Evolutionary conservation across 1,140 invertebrate species (phyloP).

Genomic region (Procambarus clarkii): DNA sequence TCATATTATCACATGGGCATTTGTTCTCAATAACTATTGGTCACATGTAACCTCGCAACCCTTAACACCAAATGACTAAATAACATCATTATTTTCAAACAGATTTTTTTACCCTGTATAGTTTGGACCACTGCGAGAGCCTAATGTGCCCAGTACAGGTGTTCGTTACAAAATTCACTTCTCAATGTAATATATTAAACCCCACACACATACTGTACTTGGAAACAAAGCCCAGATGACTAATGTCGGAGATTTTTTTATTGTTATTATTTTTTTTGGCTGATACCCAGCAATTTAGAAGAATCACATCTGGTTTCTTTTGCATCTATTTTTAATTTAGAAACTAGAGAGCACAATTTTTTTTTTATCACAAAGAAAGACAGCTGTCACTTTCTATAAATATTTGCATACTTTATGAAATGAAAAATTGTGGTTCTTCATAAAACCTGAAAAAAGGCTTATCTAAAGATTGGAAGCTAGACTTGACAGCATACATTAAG

Average conservation of each 20-base stretch:
- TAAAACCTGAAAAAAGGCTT: conserved; percentile 22
- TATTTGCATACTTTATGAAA: conserved; percentile 31
- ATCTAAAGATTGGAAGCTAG: conserved; percentile 41
- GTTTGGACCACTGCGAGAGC: conserved; percentile 32
- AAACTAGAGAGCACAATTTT: conserved; percentile 41
- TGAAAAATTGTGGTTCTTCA: conserved; percentile 17
- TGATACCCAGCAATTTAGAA: conserved; percentile 7
- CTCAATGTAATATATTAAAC: too few species aligned
- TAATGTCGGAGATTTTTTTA: neutral
- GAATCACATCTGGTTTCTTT: conserved; percentile 25
- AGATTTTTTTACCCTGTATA: conserved; percentile 41
- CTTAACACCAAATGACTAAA: conserved; percentile 23
- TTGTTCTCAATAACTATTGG: conserved; percentile 10
- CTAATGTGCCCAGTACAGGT: conserved; percentile 15
- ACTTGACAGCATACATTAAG: conserved; percentile 31
- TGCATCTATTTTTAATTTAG: conserved; percentile 24
- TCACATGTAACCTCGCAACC: conserved; percentile 27
- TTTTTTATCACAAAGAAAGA: conserved; percentile 38
- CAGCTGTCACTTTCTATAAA: conserved; percentile 34
- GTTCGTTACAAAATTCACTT: neutral
- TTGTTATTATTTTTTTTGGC: neutral
- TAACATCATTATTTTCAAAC: conserved; percentile 11
- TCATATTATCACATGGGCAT: neutral
- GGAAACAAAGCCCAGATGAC: neutral
- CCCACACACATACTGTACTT: neutral